Evolutionary conservation across 2,113 vertebrate genomes (phyloP).

Genomic region (Callipepla squamata): DNA sequence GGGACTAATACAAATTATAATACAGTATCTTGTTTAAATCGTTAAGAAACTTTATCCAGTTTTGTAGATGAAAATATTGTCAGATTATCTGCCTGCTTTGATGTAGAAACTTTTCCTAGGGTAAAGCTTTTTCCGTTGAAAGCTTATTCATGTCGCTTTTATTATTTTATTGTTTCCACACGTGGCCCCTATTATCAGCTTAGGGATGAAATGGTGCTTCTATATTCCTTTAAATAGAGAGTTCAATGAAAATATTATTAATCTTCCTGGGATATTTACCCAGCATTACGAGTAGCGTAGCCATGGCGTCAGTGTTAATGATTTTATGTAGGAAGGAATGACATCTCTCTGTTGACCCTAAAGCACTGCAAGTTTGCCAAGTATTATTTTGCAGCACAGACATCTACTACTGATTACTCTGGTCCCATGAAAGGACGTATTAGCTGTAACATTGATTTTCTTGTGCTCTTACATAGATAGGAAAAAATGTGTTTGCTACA

Average conservation of each 20-base stretch:
- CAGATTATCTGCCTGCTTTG: constrained; percentile 63
- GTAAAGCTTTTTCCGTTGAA: constrained; percentile 54
- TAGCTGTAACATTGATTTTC: constrained; percentile 42
- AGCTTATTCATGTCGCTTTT: constrained; percentile 44
- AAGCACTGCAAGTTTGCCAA: constrained; percentile 48
- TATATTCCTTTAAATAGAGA: constrained; percentile 47
- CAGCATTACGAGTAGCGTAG: constrained; percentile 50
- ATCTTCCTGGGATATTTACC: constrained; percentile 68
- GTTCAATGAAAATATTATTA: constrained; percentile 69
- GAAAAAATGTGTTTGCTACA: constrained; percentile 7
- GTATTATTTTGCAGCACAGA: constrained; percentile 36
- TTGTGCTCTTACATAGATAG: not conserved
- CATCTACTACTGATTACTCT: constrained; percentile 28
- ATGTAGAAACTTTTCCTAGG: constrained; percentile 51
- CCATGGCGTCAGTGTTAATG: constrained; percentile 63
- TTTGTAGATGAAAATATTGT: constrained; percentile 56
- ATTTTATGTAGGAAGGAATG: constrained; percentile 64
- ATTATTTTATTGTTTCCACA: constrained; percentile 73
- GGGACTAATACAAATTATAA: constrained; percentile 59
- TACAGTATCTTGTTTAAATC: constrained; percentile 53
- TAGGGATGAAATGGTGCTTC: constrained; percentile 47
- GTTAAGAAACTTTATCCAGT: constrained; percentile 57
- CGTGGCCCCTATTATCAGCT: constrained; percentile 64
- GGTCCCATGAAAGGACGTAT: constrained; percentile 17
- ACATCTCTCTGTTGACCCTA: constrained; percentile 50